Evolutionary conservation across 2,797 vertebrate species (phyloP).

Genomic region (Myripristis jacobus): DNA sequence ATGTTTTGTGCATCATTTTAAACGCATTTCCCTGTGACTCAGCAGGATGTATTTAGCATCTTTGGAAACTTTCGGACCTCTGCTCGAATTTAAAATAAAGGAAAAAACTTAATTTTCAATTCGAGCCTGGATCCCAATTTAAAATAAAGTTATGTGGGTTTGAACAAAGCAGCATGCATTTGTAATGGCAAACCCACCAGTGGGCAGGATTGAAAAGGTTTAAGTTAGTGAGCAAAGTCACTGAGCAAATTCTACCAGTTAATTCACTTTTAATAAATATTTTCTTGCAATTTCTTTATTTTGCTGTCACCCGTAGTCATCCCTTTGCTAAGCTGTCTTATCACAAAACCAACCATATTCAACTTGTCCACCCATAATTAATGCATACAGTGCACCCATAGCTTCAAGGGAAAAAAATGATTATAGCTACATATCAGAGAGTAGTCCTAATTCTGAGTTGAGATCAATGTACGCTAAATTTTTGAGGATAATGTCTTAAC

Average conservation of each 20-base stretch:
- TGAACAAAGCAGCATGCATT: too few relatives aligned
- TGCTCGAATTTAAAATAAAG: too few relatives aligned
- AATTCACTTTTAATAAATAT: background rate
- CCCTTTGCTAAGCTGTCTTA: slow-evolving; percentile 17
- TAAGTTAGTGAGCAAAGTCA: background rate
- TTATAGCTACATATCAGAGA: background rate
- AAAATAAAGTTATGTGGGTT: too few relatives aligned
- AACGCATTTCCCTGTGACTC: too few relatives aligned
- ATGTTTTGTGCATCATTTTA: too few relatives aligned
- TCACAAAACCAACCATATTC: slow-evolving; percentile 20
- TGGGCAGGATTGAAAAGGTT: too few relatives aligned
- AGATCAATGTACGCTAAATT: slow-evolving; percentile 17
- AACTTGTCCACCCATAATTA: slow-evolving; percentile 23
- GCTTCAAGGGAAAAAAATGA: background rate
- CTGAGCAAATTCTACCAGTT: background rate
- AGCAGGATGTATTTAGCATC: too few relatives aligned
- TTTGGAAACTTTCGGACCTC: too few relatives aligned
- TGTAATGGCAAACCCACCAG: too few relatives aligned
- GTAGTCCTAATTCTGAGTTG: slow-evolving; percentile 29
- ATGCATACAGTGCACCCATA: background rate
- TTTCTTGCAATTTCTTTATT: slow-evolving; percentile 1
- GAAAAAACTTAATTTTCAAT: too few relatives aligned
- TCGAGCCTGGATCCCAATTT: too few relatives aligned
- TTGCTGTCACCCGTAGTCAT: slow-evolving; percentile 13
- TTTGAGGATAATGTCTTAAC: slow-evolving; percentile 42